Evolutionary conservation across 2,113 vertebrate genomes (phyloP), one percentile per base, ranked within the genome.

Genomic region (Embiotoca jacksoni): DNA sequence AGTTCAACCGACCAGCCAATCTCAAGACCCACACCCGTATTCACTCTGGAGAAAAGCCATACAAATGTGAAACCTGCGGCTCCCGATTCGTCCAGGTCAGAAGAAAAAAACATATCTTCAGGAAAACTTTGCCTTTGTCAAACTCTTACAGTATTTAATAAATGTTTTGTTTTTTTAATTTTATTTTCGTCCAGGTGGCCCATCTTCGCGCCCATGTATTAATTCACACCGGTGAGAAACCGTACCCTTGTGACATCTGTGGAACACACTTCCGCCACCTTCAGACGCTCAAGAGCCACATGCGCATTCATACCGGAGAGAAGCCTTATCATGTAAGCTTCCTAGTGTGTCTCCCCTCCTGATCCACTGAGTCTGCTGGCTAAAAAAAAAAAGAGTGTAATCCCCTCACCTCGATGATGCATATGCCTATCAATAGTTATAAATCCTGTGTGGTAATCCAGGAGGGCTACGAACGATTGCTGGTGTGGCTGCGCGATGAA

Each of bases 1-100:
- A 99, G 92, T 99, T 99, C 92, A 99, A 99, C 93, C 93, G 98
- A 46, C 98, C 98, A 0, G 98, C 98, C 79, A 99, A 99, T 90
- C 95, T 99, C 90, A 99, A 99, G 93, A 99, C 98, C 1, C 98
- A 99, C 72, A 97, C 96, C 0, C 96, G 98, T 62, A 99, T 99
- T 81, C 98, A 99, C 94, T 99, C 98, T 0, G 98, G 98, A 79
- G 98, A 99, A 89, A 99, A 99, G 92, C 98, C 98, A 15, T 99
- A 99, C 92, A 99, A 99, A 91, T 99, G 98, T 1, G 97, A 99
- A 88, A 99, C 98, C 0, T 99, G 96, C 0, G 95, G 96, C 4
- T 95, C 96, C 5, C 88, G 96, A 55, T 97, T 97, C 11, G 96
- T 97, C 1, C 96, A 97, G 95, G 96, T 97, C 61, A 77, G 80